Base-by-base conservation (phyloP, 2,797 vertebrate species). In the Luscinia luscinia region DNA sequence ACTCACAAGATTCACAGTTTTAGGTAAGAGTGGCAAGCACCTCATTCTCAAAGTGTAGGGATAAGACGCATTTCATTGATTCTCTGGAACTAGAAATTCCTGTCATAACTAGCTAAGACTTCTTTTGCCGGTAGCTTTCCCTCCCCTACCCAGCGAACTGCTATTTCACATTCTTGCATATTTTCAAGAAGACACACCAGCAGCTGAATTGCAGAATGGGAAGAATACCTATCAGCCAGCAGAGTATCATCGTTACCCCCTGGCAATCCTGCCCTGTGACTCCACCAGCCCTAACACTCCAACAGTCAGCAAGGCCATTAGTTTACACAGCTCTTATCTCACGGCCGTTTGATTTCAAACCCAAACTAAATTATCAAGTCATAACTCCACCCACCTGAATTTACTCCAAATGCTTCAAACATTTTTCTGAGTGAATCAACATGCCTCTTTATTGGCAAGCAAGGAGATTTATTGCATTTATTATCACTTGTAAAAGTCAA, bases 21-120 rank as follows among this genome's bases (percentile, higher is more conserved):
- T 38, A 92, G 54, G 19, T 49, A 74, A 54, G 48, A 90, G 62
- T 19, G 63, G 57, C 57, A 52, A 66, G 63, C 48, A 48, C 40
- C 34, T 76, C n/a, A 4, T 61, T 87, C 49, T 70, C 52, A 24
- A 61, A 87, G 75, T 15, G 12, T 45, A 66, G 48, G 81, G 58
- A 49, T 61, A 55, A 89, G 70, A 81, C 83, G 64, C 34, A 8
- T 82, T 89, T 76, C 10, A 19, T 66, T 86, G 58, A 86, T 90
- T 92, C 93, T 93, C 87, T 89, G 68, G 62, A 92, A 84, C 88
- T 74, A 81, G 69, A 90, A 93, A 97, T 93, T 95, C 96, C 85
- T 75, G 89, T 92, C 95, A 46, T 97, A 95, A 93, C 94, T 97
- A 75, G 30, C 84, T 66, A 90, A 92, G 87, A 91, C 95, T 49